A percentile compares a stretch with the other conserved stretches of the same genome.
Evolutionary conservation across 2,888 invertebrate genomes (phyloP).

Genomic region (Drosophila tripunctata): DNA sequence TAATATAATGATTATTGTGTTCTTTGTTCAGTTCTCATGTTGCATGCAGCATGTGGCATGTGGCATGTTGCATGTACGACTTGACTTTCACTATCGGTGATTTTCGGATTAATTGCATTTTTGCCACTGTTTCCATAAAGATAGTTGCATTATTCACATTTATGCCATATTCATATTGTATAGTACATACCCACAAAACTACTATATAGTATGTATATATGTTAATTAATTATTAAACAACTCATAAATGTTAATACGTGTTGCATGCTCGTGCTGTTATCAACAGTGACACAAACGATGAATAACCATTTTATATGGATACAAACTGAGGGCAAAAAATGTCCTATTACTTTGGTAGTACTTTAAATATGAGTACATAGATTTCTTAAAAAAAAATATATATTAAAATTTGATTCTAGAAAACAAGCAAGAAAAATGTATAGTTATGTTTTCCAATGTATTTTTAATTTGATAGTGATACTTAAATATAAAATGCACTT

Average conservation of each 20-base stretch:
- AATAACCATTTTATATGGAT: neutral
- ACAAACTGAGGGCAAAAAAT: neutral
- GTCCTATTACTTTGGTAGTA: too few relatives aligned
- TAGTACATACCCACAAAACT: neutral
- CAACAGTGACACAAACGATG: neutral
- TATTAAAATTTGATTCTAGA: neutral
- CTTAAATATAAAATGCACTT: too few relatives aligned
- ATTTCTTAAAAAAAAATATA: neutral
- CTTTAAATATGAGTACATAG: too few relatives aligned
- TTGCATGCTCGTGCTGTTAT: slow-evolving; percentile 4
- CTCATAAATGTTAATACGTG: slow-evolving; percentile 75
- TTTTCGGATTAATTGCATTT: slow-evolving; percentile 70
- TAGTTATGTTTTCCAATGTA: too few relatives aligned
- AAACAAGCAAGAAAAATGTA: too few relatives aligned
- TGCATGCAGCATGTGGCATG: neutral
- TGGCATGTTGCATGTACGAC: neutral
- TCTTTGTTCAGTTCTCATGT: slow-evolving; percentile 33
- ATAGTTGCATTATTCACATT: neutral
- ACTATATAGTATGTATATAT: slow-evolving; percentile 1
- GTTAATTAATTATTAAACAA: slow-evolving; percentile 74
- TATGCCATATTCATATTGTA: too few relatives aligned
- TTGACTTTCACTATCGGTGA: slow-evolving; percentile 69
- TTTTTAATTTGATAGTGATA: neutral
- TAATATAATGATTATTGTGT: slow-evolving; percentile 47
- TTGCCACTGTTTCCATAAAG: slow-evolving; percentile 24